Evolutionary conservation across 2,113 vertebrate genomes (phyloP).

Genomic region (Osmerus eperlanus): DNA sequence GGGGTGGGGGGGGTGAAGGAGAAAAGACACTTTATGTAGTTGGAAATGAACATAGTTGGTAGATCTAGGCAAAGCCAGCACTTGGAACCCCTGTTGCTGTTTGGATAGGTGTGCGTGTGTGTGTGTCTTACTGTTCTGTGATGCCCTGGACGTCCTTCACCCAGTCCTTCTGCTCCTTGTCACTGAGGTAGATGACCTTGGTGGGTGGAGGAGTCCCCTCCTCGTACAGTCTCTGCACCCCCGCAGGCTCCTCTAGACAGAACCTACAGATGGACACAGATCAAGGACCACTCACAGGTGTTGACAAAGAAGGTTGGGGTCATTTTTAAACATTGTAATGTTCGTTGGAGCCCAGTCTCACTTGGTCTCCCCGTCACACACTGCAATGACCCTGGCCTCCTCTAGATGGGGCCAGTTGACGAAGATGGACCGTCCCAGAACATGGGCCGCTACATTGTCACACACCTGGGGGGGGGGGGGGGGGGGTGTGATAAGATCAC

Average conservation of each 20-base stretch:
- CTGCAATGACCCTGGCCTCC: conserved; percentile 88
- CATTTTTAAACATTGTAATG: too few species aligned
- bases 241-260: conserved; percentile 82
- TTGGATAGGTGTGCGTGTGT: too few species aligned
- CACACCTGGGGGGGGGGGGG: conserved; percentile 64
- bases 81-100: not conserved
- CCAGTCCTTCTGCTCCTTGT: conserved; percentile 89
- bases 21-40: not conserved
- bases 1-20: conserved; percentile 26
- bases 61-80: not conserved
- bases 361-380: conserved; percentile 93
- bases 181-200: conserved; percentile 79
- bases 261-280: conserved; percentile 67
- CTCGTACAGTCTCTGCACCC: conserved; percentile 82
- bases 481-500: not conserved
- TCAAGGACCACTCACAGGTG: too few species aligned
- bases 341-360: conserved; percentile 56
- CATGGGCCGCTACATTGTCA: conserved; percentile 74
- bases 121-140: conserved; percentile 83
- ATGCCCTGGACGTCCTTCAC: conserved; percentile 89
- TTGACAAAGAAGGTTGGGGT: too few species aligned
- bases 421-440: conserved; percentile 86
- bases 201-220: conserved; percentile 76
- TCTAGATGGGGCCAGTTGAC: conserved; percentile 98
- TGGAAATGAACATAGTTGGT: too few species aligned